A percentile compares a stretch with the other conserved stretches of the same genome.
phyloP scores from a whole-genome alignment of 1,140 invertebrate species.

The Zaprionus taronus region DNA sequence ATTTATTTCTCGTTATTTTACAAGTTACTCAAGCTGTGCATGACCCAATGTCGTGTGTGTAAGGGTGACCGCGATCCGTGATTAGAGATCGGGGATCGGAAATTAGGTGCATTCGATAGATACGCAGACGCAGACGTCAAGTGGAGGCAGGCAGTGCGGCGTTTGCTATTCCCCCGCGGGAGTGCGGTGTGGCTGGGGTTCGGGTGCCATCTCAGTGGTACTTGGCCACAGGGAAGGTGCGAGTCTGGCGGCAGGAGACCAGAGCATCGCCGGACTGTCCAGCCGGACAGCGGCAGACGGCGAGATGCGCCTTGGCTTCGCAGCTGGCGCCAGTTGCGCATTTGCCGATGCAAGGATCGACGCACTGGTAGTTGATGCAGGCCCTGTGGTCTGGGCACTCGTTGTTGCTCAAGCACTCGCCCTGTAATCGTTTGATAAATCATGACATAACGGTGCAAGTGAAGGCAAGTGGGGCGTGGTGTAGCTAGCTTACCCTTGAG shows the following conservation, averaged over 20 bases:
- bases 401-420: slow-evolving; percentile 90
- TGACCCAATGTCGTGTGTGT: slow-evolving; percentile 7
- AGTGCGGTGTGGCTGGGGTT: background rate
- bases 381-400: slow-evolving; percentile 90
- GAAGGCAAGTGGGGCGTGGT: no score
- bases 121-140: slow-evolving; percentile 9
- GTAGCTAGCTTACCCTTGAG: slow-evolving; percentile 85
- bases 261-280: slow-evolving; percentile 92
- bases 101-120: slow-evolving; percentile 27
- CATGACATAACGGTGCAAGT: background rate
- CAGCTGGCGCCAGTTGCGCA: slow-evolving; percentile 87
- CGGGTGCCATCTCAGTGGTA: slow-evolving; percentile 63
- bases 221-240: slow-evolving; percentile 80
- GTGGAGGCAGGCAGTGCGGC: slow-evolving; percentile 68
- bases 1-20: slow-evolving; percentile 5
- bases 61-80: background rate
- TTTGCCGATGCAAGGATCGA: slow-evolving; percentile 91
- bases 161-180: slow-evolving; percentile 15
- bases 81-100: background rate
- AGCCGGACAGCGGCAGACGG: slow-evolving; percentile 92
- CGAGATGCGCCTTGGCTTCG: slow-evolving; percentile 87
- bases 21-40: slow-evolving; percentile 7
- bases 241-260: slow-evolving; percentile 77
- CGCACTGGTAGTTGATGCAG: slow-evolving; percentile 90
- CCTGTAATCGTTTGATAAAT: slow-evolving; percentile 78